Conservation (phyloP, 2,888 invertebrate species). For the Azorinus chamasolen region DNA sequence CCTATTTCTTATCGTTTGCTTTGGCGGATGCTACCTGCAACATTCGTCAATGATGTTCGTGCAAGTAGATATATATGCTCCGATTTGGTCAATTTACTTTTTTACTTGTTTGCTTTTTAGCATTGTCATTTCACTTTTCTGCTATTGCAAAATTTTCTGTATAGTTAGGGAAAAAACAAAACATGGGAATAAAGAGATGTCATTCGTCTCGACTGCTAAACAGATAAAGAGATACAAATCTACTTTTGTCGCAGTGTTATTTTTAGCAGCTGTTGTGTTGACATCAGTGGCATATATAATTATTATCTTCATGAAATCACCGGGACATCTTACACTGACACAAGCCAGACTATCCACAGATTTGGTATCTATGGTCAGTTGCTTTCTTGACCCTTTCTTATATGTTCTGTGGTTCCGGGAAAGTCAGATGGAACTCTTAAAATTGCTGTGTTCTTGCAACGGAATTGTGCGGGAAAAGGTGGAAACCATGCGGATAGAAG, state of each 20-base stretch:
- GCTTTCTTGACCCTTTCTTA: conserved; percentile 18
- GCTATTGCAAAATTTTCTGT: conserved; percentile 5
- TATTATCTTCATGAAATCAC: neutral
- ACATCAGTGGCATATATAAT: conserved; percentile 1
- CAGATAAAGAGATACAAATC: conserved; percentile 11
- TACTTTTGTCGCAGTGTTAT: conserved; percentile 16
- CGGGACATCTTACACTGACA: neutral
- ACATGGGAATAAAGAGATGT: neutral
- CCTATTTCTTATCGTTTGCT: conserved; percentile 1
- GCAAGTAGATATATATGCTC: conserved; percentile 21
- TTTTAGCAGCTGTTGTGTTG: neutral
- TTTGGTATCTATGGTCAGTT: conserved; percentile 7
- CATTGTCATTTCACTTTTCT: neutral
- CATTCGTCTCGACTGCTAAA: neutral
- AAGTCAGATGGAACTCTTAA: conserved; percentile 20
- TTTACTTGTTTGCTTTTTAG: neutral
- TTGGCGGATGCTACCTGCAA: conserved; percentile 16
- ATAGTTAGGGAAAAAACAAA: conserved; percentile 3
- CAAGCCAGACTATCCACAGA: conserved; percentile 3
- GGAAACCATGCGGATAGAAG: no score
- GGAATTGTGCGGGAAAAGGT: no score
- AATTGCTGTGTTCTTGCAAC: no score
- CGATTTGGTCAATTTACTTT: neutral
- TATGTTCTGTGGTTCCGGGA: conserved; percentile 37
- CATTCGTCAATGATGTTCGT: neutral